Evolutionary conservation across 2,797 vertebrate genomes (phyloP).

Genomic region (Spinibarbus caldwelli): DNA sequence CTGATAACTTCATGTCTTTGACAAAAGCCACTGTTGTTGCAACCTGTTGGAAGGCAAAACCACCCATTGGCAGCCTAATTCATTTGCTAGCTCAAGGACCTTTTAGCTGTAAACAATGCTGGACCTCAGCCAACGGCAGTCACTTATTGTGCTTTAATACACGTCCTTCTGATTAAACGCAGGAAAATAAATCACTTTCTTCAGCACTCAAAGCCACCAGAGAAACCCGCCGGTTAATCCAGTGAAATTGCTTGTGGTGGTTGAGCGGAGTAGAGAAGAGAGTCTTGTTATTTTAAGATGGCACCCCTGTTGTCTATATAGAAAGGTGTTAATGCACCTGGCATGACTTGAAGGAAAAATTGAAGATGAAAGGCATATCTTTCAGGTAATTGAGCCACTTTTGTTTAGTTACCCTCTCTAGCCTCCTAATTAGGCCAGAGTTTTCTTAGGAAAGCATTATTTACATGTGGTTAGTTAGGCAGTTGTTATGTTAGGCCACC

Average conservation of each 20-base stretch:
- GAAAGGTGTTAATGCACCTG: constrained; percentile 67
- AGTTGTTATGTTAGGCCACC: constrained; percentile 70
- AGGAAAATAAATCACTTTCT: constrained; percentile 53
- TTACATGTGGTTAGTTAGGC: constrained; percentile 62
- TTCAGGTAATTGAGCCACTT: constrained; percentile 71
- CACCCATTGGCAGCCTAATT: constrained; percentile 65
- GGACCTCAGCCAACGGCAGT: constrained; percentile 64
- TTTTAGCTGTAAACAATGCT: constrained; percentile 72
- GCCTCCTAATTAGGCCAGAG: constrained; percentile 67
- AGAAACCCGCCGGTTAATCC: constrained; percentile 54
- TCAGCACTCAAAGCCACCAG: constrained; percentile 49
- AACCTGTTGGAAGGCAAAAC: constrained; percentile 69
- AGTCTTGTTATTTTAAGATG: constrained; percentile 59
- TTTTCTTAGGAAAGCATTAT: constrained; percentile 70
- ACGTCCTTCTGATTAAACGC: constrained; percentile 67
- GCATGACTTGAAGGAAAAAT: constrained; percentile 71
- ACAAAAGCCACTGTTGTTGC: constrained; percentile 51
- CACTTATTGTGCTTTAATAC: constrained; percentile 44
- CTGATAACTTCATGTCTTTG: constrained; percentile 43
- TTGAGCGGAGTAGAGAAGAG: constrained; percentile 35
- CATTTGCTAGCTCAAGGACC: constrained; percentile 60
- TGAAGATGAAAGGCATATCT: constrained; percentile 78
- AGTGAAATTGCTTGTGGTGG: constrained; percentile 48
- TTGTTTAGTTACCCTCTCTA: constrained; percentile 56
- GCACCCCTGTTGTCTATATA: constrained; percentile 52